Percentiles rank a stretch among this genome's conserved stretches.
Evolutionary conservation across 1,140 invertebrate genomes (phyloP).

Genomic region (Drosophila biarmipes): DNA sequence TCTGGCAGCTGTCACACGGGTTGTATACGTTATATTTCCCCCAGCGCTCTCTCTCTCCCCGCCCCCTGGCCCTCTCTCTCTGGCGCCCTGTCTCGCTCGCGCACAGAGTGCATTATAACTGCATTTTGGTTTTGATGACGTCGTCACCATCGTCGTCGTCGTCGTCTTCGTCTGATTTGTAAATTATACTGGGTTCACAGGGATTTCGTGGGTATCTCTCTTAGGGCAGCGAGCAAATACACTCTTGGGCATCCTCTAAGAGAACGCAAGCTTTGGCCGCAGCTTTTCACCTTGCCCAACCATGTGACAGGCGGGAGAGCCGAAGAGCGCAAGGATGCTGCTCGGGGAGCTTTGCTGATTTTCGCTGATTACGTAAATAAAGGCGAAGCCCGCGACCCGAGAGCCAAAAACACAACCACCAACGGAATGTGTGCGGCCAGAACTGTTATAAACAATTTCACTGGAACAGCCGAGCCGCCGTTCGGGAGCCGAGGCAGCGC

Average conservation of each 20-base stretch:
- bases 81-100: conserved; percentile 4
- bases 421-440: conserved; percentile 42
- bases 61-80: not conserved
- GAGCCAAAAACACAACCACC: conserved; percentile 36
- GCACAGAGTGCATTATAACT: conserved; percentile 77
- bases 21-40: conserved; percentile 45
- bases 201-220: conserved; percentile 14
- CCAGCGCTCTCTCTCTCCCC: conserved; percentile 7
- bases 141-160: conserved; percentile 59
- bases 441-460: conserved; percentile 76
- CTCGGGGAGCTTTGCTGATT: conserved; percentile 64
- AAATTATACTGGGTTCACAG: conserved; percentile 65
- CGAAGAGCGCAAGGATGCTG: conserved; percentile 48
- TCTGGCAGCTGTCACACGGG: conserved; percentile 71
- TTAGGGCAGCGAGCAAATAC: not conserved
- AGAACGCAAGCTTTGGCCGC: conserved; percentile 35
- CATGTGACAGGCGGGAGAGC: conserved; percentile 65
- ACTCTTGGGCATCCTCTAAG: conserved; percentile 7
- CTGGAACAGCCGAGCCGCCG: conserved; percentile 42
- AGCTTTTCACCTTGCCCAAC: conserved; percentile 71
- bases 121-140: conserved; percentile 82
- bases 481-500: not conserved
- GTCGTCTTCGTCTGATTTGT: conserved; percentile 54
- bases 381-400: conserved; percentile 63
- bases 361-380: conserved; percentile 82